These are phyloP conservation scores for Galeopterus variegatus DNA, from an alignment of 2,113 vertebrate genomes.

Conservation along the genomic window DNA sequence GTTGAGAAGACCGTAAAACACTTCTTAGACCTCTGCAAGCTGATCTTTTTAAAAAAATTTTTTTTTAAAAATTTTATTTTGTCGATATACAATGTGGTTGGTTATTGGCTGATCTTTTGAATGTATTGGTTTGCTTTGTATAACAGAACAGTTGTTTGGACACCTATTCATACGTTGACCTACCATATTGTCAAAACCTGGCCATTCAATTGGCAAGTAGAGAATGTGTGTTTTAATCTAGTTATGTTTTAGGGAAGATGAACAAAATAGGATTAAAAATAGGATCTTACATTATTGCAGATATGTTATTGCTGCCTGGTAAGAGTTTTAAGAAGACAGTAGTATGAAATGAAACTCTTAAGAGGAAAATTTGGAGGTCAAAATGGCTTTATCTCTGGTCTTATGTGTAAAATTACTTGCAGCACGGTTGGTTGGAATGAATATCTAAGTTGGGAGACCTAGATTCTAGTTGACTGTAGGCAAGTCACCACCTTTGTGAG, in stretches of 20 bases:
- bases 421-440: background rate
- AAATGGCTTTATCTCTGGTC: background rate
- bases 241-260: background rate
- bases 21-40: background rate
- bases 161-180: background rate
- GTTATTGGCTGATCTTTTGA: background rate
- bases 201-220: background rate
- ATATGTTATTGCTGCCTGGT: constrained; percentile 1
- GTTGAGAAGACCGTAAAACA: constrained; percentile 14
- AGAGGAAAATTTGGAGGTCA: background rate
- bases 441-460: background rate
- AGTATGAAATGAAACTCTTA: constrained; percentile 22
- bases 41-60: constrained; percentile 30
- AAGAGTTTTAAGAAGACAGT: constrained; percentile 30
- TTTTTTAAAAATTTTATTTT: too few species aligned
- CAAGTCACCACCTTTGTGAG: background rate
- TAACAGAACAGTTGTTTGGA: background rate
- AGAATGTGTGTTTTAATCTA: background rate
- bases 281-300: background rate
- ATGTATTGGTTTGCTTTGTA: background rate
- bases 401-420: background rate
- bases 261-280: constrained; percentile 50
- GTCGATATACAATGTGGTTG: too few species aligned
- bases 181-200: background rate
- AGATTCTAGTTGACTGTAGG: background rate